A percentile compares a stretch with the other conserved stretches of the same genome.
These are phyloP conservation scores for Cylindroiulus punctatus DNA, from an alignment of 2,888 invertebrate species.

Conservation along the genomic window DNA sequence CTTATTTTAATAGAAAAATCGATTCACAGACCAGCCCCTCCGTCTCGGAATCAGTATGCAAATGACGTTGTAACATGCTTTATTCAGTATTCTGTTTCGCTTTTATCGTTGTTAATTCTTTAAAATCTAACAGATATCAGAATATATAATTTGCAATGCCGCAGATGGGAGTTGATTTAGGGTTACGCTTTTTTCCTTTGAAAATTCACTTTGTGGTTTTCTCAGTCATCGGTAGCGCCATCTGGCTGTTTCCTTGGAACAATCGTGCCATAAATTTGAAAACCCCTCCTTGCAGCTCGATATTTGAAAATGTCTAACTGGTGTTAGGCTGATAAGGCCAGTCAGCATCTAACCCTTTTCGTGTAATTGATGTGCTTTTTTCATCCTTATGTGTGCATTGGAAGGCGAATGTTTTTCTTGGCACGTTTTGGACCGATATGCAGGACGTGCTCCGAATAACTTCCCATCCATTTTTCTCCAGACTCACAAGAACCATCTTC, in stretches of 20 bases:
- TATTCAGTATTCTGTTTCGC: too few species aligned
- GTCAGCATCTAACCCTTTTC: conserved; percentile 47
- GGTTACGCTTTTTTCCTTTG: neutral
- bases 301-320: conserved; percentile 39
- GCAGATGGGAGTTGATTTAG: neutral
- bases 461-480: conserved; percentile 26
- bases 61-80: too few species aligned
- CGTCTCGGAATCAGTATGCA: too few species aligned
- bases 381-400: conserved; percentile 27
- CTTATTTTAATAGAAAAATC: neutral
- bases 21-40: neutral
- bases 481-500: neutral
- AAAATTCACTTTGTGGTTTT: neutral
- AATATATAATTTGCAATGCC: too few species aligned
- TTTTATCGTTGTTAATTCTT: too few species aligned
- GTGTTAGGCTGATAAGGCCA: conserved; percentile 37
- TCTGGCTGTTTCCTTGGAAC: neutral
- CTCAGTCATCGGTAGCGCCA: neutral
- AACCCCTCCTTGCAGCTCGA: neutral
- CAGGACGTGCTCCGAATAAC: neutral
- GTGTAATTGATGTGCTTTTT: conserved; percentile 45
- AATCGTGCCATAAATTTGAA: neutral
- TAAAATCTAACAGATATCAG: too few species aligned
- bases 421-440: conserved; percentile 39
- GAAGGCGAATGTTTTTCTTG: conserved; percentile 15